These are phyloP conservation scores for Rhynchonema sp. DNA, from an alignment of 2,888 invertebrate genomes.

Conservation along the genomic window DNA sequence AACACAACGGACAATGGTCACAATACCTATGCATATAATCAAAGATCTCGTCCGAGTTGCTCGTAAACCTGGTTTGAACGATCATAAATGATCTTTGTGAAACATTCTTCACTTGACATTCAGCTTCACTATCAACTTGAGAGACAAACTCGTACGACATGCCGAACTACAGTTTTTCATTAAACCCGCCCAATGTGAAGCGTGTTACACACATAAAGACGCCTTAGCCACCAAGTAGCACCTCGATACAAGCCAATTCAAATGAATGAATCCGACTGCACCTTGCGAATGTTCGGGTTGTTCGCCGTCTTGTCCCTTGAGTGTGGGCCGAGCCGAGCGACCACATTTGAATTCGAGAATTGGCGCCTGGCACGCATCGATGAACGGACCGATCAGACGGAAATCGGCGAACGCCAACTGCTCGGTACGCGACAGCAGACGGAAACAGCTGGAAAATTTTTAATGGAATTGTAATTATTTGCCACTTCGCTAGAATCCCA, in stretches of 20 bases:
- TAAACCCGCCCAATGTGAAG: neutral
- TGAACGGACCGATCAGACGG: slow-evolving; percentile 57
- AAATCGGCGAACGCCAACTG: slow-evolving; percentile 70
- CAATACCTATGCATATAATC: no score
- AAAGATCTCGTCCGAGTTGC: no score
- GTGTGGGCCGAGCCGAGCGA: slow-evolving; percentile 26
- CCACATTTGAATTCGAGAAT: slow-evolving; percentile 57
- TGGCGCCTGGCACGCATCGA: slow-evolving; percentile 53
- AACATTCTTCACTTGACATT: no score
- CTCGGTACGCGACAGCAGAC: slow-evolving; percentile 33
- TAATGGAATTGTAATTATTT: no score
- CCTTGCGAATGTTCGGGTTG: neutral
- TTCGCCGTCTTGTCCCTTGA: neutral
- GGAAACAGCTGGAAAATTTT: neutral
- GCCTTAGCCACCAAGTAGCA: neutral
- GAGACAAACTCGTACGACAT: no score
- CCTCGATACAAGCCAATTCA: no score
- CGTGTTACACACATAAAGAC: neutral
- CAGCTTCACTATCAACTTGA: no score
- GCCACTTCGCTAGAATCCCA: no score
- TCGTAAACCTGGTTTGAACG: no score
- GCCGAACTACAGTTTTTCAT: no score
- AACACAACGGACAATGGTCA: neutral
- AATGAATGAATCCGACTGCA: neutral
- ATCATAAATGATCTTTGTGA: no score